These are phyloP conservation scores for Panthera tigris DNA, from an alignment of 2,113 vertebrate genomes.

Conservation along the genomic window DNA sequence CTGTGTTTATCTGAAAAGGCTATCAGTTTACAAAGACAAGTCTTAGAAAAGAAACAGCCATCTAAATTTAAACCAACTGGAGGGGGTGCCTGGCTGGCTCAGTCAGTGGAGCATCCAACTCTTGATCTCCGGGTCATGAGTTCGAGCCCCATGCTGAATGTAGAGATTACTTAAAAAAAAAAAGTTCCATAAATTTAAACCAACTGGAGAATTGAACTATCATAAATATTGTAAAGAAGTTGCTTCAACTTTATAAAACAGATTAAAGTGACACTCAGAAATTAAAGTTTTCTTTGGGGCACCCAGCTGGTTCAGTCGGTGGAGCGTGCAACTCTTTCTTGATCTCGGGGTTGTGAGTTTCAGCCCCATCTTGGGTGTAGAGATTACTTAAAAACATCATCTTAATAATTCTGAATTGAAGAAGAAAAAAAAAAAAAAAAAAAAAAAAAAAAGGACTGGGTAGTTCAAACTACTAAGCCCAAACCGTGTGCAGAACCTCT, in stretches of 20 bases:
- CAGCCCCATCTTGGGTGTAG: too few species aligned
- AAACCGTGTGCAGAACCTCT: not conserved
- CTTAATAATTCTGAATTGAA: not conserved
- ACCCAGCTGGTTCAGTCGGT: too few species aligned
- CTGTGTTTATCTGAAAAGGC: not conserved
- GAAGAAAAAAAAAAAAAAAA: not conserved
- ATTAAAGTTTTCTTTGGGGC: not conserved
- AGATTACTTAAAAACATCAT: not conserved
- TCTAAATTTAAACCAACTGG: not conserved
- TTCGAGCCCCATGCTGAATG: not conserved
- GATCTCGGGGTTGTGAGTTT: too few species aligned
- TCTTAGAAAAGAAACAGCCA: constrained; percentile 22
- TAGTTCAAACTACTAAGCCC: not conserved
- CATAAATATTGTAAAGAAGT: not conserved
- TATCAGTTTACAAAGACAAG: not conserved
- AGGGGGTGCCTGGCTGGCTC: not conserved
- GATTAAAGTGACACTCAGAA: not conserved
- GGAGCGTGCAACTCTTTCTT: too few species aligned
- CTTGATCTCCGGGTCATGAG: not conserved
- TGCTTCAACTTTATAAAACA: not conserved
- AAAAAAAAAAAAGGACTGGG: not conserved
- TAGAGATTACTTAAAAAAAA: not conserved
- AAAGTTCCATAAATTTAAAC: not conserved
- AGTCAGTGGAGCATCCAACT: not conserved
- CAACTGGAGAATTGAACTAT: not conserved